These are phyloP conservation scores for Podotricha telesiphe DNA, from an alignment of 2,888 invertebrate genomes.

Conservation along the genomic window DNA sequence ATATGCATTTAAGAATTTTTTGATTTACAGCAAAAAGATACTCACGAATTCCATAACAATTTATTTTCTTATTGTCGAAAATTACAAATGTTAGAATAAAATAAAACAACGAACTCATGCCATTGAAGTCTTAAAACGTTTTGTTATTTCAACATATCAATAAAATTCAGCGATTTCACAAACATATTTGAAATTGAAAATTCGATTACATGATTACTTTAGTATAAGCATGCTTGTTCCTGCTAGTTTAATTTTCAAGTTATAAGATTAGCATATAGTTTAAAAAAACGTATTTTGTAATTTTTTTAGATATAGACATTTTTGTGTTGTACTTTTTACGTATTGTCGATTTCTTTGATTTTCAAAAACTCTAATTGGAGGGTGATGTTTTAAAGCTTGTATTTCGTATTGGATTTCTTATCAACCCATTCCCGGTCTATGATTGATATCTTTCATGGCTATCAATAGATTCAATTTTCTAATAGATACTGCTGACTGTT, in stretches of 20 bases:
- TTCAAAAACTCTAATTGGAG: too few relatives aligned
- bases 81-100: not conserved
- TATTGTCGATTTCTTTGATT: too few relatives aligned
- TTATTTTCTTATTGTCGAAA: not conserved
- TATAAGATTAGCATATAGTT: too few relatives aligned
- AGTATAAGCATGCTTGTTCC: not conserved
- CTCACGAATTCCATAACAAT: constrained; percentile 15
- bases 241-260: not conserved
- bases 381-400: too few relatives aligned
- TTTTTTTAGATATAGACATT: too few relatives aligned
- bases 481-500: too few relatives aligned
- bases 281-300: too few relatives aligned
- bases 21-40: not conserved
- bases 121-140: constrained; percentile 11
- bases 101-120: not conserved
- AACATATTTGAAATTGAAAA: not conserved
- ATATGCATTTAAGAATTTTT: not conserved
- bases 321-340: too few relatives aligned
- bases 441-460: too few relatives aligned
- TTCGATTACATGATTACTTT: not conserved
- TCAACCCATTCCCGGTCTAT: too few relatives aligned
- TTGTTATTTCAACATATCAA: constrained; percentile 4
- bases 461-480: too few relatives aligned
- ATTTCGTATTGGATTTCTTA: too few relatives aligned
- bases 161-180: constrained; percentile 1